A percentile compares a stretch with the other conserved stretches of the same genome.
Conservation (phyloP, 2,113 vertebrate genomes). For the Apteryx mantelli region DNA sequence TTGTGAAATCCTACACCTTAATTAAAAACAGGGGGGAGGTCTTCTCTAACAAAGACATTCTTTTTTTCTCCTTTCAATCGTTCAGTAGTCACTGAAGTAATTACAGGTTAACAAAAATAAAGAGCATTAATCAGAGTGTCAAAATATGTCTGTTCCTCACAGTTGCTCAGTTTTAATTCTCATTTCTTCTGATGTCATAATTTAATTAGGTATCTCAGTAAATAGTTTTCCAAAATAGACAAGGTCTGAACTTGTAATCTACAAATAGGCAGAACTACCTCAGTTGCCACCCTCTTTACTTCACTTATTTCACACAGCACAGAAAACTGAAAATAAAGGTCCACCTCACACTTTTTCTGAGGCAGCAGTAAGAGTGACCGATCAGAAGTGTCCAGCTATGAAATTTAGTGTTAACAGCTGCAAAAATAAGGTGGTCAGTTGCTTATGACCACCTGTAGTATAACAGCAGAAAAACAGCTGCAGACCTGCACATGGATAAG, state of each 20-base stretch:
- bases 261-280: not conserved
- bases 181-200: constrained; percentile 37
- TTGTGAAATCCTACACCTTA: constrained; percentile 43
- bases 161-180: constrained; percentile 12
- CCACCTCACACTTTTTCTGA: not conserved
- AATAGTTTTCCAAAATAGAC: not conserved
- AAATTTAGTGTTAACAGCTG: constrained; percentile 15
- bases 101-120: constrained; percentile 44
- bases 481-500: not conserved
- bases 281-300: not conserved
- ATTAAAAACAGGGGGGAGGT: not conserved
- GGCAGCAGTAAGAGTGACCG: not conserved
- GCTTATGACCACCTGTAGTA: not conserved
- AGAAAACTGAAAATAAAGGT: not conserved
- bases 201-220: constrained; percentile 41
- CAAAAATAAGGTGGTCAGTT: not conserved
- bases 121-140: constrained; percentile 46
- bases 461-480: not conserved
- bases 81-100: constrained; percentile 20
- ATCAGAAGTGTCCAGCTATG: constrained; percentile 11
- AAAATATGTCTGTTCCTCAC: constrained; percentile 41
- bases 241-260: constrained; percentile 4
- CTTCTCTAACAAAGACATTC: constrained; percentile 2
- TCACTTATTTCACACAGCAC: not conserved
- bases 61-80: not conserved